phyloP scores from a whole-genome alignment of 2,888 invertebrate genomes.

The Nematopogon swammerdamellus region DNA sequence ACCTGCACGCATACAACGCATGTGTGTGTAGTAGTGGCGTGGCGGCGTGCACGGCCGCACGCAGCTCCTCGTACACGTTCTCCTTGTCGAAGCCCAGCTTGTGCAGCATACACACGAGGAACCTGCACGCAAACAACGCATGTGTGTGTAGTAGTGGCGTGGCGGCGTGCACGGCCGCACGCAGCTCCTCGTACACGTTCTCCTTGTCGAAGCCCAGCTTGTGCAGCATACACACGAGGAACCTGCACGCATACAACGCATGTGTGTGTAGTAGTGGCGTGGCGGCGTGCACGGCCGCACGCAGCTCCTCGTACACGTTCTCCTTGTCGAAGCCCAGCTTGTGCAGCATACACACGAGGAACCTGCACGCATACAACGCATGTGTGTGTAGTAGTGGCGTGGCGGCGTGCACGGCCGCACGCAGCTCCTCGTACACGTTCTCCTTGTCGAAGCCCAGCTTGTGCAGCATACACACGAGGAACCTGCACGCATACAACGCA shows the following conservation, averaged over 20 bases:
- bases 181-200: constrained; percentile 97
- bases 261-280: too few species aligned
- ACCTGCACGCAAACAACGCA: constrained; percentile 45
- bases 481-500: constrained; percentile 45
- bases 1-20: constrained; percentile 45
- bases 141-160: constrained; percentile 57
- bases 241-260: constrained; percentile 50
- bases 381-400: too few species aligned
- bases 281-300: constrained; percentile 87
- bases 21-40: constrained; percentile 78
- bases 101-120: constrained; percentile 97
- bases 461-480: constrained; percentile 97
- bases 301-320: constrained; percentile 96
- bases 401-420: constrained; percentile 87
- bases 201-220: constrained; percentile 98
- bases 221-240: constrained; percentile 97
- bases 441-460: constrained; percentile 98
- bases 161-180: constrained; percentile 71
- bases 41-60: constrained; percentile 85
- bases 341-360: constrained; percentile 97
- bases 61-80: constrained; percentile 96
- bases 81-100: constrained; percentile 98
- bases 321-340: constrained; percentile 98
- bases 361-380: constrained; percentile 60
- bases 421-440: constrained; percentile 96